Evolutionary conservation across 37 sponge, comb jelly and placozoan genomes (phyloP), one percentile per base, ranked within the genome.

Genomic region (Halichondria panicea): DNA sequence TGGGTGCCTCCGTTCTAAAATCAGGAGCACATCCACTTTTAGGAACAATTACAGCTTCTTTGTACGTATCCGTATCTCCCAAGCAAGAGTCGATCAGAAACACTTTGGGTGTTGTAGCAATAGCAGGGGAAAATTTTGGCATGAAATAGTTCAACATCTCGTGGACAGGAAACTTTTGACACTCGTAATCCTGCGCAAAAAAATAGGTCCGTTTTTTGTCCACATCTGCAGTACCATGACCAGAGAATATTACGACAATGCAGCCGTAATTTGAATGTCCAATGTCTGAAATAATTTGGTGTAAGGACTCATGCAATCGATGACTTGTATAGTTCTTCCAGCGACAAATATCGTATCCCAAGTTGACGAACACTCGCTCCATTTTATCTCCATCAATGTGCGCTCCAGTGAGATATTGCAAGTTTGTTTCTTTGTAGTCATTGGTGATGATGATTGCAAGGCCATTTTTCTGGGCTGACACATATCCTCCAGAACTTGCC

Each of bases 361-460:
- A 11, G 11, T 18, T 21, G 9, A 52, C 5, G 54, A 70, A 70
- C 8, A 34, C 53, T 9, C 7, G 52, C 13, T 70, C 7, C 70
- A 70, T 70, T 19, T 11, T 44, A 12, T 45, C 53, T 25, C 70
- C 70, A 48, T 70, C 70, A 30, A 52, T 48, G 19, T 43, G 4
- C 30, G 70, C 27, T 15, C 70, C 70, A 5, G 31, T 48, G 33
- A 70, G 70, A 25, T 31, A 15, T 19, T 13, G 5, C 18, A 31
- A 7, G 4, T 31, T 4, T 37, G 36, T 22, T 22, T 31, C 15
- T n/a, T 33, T 27, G 63, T 80, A 80, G 70, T 58, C 68, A 41
- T 80, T 80, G 53, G 80, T 60, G 61, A 80, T 56, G 3, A 80
- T 68, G 28, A 80, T 28, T 32, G 80, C 80, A 0, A 69, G 61